Evolutionary conservation across 2,797 vertebrate genomes (phyloP).

Genomic region (Parotocinclus haroldoi): DNA sequence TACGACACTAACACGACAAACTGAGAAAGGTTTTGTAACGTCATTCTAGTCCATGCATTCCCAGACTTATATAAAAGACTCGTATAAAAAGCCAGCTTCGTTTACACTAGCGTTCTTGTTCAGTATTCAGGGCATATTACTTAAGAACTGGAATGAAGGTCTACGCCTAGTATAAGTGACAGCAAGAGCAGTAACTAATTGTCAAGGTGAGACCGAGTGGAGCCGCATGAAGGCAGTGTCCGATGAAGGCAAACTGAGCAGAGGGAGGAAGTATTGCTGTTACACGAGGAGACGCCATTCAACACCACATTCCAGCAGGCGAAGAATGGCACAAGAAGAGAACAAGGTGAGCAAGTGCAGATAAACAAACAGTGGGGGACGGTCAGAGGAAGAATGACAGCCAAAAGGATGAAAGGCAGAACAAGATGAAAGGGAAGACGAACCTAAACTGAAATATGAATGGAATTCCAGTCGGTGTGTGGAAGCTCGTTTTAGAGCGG

Average conservation of each 20-base stretch:
- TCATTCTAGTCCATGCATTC: background rate
- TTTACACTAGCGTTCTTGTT: background rate
- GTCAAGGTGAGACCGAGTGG: conserved; percentile 73
- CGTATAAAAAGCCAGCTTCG: background rate
- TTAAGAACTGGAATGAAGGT: conserved; percentile 3
- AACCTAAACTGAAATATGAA: conserved; percentile 30
- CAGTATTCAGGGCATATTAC: background rate
- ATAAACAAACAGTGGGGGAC: conserved; percentile 37
- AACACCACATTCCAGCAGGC: conserved; percentile 67
- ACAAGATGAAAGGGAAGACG: conserved; percentile 29
- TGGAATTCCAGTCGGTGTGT: conserved; percentile 26
- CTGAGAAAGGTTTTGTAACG: background rate
- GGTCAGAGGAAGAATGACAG: conserved; percentile 38
- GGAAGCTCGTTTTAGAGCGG: conserved; percentile 4
- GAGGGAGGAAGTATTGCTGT: conserved; percentile 66
- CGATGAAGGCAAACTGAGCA: conserved; percentile 65
- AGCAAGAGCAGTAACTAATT: conserved; percentile 53
- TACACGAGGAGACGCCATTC: conserved; percentile 66
- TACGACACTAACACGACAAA: conserved; percentile 2
- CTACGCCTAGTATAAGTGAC: background rate
- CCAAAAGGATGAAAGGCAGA: conserved; percentile 29
- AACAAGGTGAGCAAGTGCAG: conserved; percentile 19
- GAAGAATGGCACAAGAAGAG: conserved; percentile 31
- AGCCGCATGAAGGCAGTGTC: conserved; percentile 77
- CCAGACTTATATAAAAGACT: background rate